Evolutionary conservation across 2,888 invertebrate species (phyloP).

Genomic region (Mesopsocus fuscifrons): DNA sequence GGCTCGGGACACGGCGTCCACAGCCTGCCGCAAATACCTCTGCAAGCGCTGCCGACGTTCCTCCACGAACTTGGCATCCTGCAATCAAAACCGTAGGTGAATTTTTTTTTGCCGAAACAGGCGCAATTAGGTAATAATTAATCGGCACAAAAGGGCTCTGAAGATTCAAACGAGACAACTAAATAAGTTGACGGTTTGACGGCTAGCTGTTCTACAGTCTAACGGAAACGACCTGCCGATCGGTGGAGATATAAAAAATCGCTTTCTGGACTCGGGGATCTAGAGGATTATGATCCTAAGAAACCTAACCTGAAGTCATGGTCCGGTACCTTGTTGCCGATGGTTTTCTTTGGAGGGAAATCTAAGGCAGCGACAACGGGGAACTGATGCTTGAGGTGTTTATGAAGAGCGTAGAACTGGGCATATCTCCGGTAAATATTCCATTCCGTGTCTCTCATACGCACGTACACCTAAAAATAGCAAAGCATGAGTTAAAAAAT

Average conservation of each 20-base stretch:
- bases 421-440: conserved; percentile 88
- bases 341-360: conserved; percentile 88
- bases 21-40: conserved; percentile 65
- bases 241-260: no score
- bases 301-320: conserved; percentile 14
- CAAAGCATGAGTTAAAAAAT: conserved; percentile 2
- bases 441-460: conserved; percentile 81
- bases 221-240: no score
- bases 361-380: conserved; percentile 60
- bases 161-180: no score
- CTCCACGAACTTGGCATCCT: conserved; percentile 75
- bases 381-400: conserved; percentile 65
- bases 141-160: no score
- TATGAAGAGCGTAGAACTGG: conserved; percentile 75
- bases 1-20: conserved; percentile 44
- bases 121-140: no score
- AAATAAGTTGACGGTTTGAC: no score
- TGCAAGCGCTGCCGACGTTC: conserved; percentile 68
- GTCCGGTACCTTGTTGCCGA: conserved; percentile 86
- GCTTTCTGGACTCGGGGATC: no score
- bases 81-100: conserved; percentile 11
- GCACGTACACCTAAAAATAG: conserved; percentile 46
- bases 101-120: background rate
- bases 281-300: no score
- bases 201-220: no score